These are phyloP conservation scores for Artibeus jamaicensis DNA, from an alignment of 2,797 vertebrate genomes.

Conservation along the genomic window DNA sequence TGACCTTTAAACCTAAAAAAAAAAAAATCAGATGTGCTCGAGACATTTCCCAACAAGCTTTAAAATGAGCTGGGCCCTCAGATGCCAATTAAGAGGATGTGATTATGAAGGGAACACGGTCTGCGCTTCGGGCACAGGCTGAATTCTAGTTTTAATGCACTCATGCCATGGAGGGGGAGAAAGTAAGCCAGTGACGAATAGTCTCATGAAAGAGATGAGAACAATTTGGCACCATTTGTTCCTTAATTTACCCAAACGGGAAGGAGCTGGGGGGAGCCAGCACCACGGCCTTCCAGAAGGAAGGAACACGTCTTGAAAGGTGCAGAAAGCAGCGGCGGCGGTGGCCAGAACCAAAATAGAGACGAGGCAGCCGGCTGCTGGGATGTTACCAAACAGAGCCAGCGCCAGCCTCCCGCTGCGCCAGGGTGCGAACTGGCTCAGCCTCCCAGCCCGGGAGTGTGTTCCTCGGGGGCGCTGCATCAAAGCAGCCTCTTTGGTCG, in stretches of 20 bases:
- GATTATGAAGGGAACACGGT: constrained; percentile 78
- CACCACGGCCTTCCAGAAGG: constrained; percentile 69
- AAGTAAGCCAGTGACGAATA: constrained; percentile 76
- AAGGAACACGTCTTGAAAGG: constrained; percentile 70
- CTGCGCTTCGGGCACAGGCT: constrained; percentile 81
- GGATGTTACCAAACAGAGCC: constrained; percentile 30
- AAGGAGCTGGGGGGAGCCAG: constrained; percentile 70
- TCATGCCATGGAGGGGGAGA: constrained; percentile 68
- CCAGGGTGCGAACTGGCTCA: constrained; percentile 14
- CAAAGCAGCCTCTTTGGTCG: neutral
- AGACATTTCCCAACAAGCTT: constrained; percentile 78
- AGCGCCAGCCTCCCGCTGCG: constrained; percentile 50
- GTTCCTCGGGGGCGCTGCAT: neutral
- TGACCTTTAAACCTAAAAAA: constrained; percentile 84
- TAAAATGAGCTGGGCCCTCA: constrained; percentile 74
- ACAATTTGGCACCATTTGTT: constrained; percentile 78
- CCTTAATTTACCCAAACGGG: constrained; percentile 80
- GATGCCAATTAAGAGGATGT: constrained; percentile 82
- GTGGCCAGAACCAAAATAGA: constrained; percentile 58
- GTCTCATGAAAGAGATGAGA: constrained; percentile 70
- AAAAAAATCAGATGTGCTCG: constrained; percentile 61
- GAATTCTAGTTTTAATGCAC: constrained; percentile 80
- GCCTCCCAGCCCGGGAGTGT: neutral
- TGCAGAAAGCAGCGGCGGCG: constrained; percentile 38
- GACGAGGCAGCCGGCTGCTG: neutral